Evolutionary conservation across 2,797 vertebrate genomes (phyloP).

Genomic region (Hypotaenidia okinawae): DNA sequence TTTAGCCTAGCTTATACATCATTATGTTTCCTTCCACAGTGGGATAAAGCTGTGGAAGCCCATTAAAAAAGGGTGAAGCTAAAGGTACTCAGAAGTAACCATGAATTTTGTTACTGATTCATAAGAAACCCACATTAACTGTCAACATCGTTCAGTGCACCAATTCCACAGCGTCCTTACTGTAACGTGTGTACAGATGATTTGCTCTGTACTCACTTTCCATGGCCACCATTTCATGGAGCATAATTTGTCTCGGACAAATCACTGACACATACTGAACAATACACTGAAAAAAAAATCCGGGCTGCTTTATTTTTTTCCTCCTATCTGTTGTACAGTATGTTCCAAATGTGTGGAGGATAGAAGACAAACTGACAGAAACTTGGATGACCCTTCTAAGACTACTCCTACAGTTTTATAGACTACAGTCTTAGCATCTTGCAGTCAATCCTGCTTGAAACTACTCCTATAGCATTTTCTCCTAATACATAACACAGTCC

Average conservation of each 20-base stretch:
- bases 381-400: background rate
- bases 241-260: background rate
- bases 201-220: slow-evolving; percentile 8
- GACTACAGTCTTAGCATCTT: background rate
- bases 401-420: background rate
- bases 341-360: background rate
- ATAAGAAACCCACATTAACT: background rate
- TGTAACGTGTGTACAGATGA: background rate
- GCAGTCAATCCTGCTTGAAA: background rate
- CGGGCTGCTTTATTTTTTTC: background rate
- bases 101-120: background rate
- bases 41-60: background rate
- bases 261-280: background rate
- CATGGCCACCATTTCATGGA: background rate
- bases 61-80: background rate
- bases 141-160: background rate
- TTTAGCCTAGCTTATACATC: background rate
- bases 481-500: background rate
- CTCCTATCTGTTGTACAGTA: background rate
- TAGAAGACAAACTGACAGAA: background rate
- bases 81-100: background rate
- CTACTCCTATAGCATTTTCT: background rate
- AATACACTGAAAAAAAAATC: background rate
- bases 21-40: background rate
- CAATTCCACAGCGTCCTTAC: background rate